Conservation (phyloP, 2,888 invertebrate species). For the Leptinotarsa peninsularis region DNA sequence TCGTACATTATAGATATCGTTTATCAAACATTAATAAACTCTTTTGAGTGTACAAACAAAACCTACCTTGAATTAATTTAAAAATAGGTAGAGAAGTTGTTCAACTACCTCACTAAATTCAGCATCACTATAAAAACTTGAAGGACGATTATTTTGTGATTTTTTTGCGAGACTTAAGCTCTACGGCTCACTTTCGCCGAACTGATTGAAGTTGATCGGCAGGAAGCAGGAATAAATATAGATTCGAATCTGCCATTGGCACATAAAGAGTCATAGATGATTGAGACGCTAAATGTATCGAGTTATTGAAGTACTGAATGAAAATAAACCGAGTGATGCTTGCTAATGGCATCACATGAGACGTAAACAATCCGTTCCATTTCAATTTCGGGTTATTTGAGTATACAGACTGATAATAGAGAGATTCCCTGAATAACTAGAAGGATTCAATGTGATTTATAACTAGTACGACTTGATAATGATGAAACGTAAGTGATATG, state of each 20-base stretch:
- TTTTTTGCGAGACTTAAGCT: slow-evolving; percentile 25
- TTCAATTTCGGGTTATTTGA: neutral
- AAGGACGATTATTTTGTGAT: neutral
- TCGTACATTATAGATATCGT: too few relatives aligned
- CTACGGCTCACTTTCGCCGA: neutral
- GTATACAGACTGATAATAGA: neutral
- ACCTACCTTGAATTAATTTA: too few relatives aligned
- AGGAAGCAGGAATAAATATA: slow-evolving; percentile 28
- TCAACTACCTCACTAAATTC: too few relatives aligned
- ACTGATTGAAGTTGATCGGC: slow-evolving; percentile 8
- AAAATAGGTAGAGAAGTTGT: too few relatives aligned
- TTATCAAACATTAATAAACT: too few relatives aligned
- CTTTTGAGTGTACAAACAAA: too few relatives aligned
- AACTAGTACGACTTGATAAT: too few relatives aligned
- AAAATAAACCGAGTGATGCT: neutral
- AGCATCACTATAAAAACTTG: neutral
- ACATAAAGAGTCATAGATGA: slow-evolving; percentile 16
- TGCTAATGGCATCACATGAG: neutral
- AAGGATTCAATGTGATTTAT: too few relatives aligned
- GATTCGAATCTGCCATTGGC: slow-evolving; percentile 24
- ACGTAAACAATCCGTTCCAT: neutral
- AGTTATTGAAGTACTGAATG: slow-evolving; percentile 26
- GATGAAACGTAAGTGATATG: too few relatives aligned
- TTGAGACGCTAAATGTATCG: slow-evolving; percentile 30
- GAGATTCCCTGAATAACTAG: too few relatives aligned